Base-by-base conservation (phyloP, 2,888 invertebrate genomes). In the Phragmatobia fuliginosa region DNA sequence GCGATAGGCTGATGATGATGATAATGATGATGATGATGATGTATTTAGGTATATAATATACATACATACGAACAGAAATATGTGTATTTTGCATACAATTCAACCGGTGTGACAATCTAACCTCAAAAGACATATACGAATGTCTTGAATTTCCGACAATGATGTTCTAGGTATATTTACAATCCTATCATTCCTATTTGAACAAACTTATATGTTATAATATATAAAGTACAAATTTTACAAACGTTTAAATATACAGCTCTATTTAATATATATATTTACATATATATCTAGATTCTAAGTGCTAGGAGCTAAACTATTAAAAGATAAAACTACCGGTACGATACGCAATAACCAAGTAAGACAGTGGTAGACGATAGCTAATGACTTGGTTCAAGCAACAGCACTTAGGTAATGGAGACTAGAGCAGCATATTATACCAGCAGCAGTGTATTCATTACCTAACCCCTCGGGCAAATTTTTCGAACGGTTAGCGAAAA, bases 351-450 rank as follows among this genome's bases (percentile, higher is more conserved):
- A 79, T 83, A 75, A 70, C 71, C 68, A 77, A 74, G 79, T 71
- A 60, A 78, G 72, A 71, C 79, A 77, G 74, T 78, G 66, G 70
- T 72, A 59, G 62, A 38, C 45, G 49, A 62, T 4, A 59, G 49
- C 78, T 84, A 83, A 84, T 83, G 80, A 83, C 73, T 73, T 72
- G 62, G 72, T 66, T 71, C 73, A 60, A 61, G 21, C 36, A 76
- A 70, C 31, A 72, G 67, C 72, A 66, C 73, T 75, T 77, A 71
- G 70, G 67, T 80, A 80, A 78, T 78, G 66, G 65, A 49, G 59
- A n/a, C 41, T 49, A 18, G 64, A 70, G 67, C 67, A 59, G 72
- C 28, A 62, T 73, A 76, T 76, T 73, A 73, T 74, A 62, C 60
- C 16, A 41, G 16, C 49, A 31, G 45, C 66, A 36, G 49, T 36